These are phyloP conservation scores for Sylvilagus bachmani DNA, from an alignment of 2,113 vertebrate species.

Conservation along the genomic window DNA sequence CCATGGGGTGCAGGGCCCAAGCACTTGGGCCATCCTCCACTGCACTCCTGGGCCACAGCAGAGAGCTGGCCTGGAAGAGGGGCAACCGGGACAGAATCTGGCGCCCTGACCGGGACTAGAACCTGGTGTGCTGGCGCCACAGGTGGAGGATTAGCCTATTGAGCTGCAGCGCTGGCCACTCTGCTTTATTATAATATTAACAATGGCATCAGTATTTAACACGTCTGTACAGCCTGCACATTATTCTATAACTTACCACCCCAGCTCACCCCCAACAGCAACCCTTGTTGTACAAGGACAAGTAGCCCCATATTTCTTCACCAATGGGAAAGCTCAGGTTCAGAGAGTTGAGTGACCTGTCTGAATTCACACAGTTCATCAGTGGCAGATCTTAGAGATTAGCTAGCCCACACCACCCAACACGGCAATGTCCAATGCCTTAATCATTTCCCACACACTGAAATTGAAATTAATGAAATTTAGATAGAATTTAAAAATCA, in stretches of 20 bases:
- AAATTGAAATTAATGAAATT: constrained; percentile 18
- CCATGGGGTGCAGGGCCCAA: too few relatives aligned
- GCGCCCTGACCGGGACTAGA: too few relatives aligned
- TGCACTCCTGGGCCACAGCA: too few relatives aligned
- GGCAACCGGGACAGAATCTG: too few relatives aligned
- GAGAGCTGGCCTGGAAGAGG: too few relatives aligned
- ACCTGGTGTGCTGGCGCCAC: too few relatives aligned
- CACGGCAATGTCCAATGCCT: background rate
- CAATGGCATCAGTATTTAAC: background rate
- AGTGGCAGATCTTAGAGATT: background rate
- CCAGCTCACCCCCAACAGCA: background rate
- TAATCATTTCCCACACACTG: background rate
- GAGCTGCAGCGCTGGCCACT: too few relatives aligned
- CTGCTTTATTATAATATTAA: background rate
- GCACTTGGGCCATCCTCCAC: too few relatives aligned
- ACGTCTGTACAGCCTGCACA: background rate
- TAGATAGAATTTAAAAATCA: background rate
- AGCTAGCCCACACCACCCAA: background rate
- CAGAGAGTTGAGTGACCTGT: background rate
- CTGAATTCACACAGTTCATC: background rate
- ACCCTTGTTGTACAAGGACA: background rate
- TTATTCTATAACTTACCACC: background rate
- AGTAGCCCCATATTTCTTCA: background rate
- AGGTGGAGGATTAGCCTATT: too few relatives aligned
- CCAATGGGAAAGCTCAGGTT: background rate